phyloP scores from a whole-genome alignment of 2,888 invertebrate genomes.

The Tipula vernalis region DNA sequence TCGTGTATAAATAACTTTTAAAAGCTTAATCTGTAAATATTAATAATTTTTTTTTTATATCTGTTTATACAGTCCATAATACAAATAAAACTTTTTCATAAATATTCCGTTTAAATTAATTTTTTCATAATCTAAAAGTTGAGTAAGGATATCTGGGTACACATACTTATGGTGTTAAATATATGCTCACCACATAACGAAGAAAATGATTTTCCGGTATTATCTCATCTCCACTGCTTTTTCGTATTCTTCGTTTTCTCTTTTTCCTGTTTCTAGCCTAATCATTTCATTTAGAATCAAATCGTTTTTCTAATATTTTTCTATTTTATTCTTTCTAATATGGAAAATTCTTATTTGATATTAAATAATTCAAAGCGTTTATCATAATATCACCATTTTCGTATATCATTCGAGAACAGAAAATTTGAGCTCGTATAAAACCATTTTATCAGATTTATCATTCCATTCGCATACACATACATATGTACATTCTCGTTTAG shows the following conservation, averaged over 20 bases:
- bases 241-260: not conserved
- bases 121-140: not conserved
- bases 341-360: not conserved
- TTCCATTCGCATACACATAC: not conserved
- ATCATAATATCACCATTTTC: not conserved
- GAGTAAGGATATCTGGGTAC: not conserved
- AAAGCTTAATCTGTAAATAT: not conserved
- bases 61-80: not conserved
- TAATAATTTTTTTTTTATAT: not conserved
- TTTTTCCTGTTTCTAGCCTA: not conserved
- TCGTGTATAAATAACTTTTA: not conserved
- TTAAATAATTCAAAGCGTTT: not conserved
- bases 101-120: not conserved
- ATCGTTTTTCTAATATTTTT: not conserved
- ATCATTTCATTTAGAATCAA: not conserved
- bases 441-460: not conserved
- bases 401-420: not conserved
- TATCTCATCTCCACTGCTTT: not conserved
- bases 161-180: not conserved
- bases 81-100: not conserved
- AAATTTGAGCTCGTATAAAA: not conserved
- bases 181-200: not conserved
- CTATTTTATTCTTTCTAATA: not conserved
- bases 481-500: not conserved
- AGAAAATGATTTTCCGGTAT: not conserved